Percentiles rank a stretch among this genome's conserved stretches.
Conservation (phyloP, 2,797 vertebrate genomes). For the Florisuga fusca region DNA sequence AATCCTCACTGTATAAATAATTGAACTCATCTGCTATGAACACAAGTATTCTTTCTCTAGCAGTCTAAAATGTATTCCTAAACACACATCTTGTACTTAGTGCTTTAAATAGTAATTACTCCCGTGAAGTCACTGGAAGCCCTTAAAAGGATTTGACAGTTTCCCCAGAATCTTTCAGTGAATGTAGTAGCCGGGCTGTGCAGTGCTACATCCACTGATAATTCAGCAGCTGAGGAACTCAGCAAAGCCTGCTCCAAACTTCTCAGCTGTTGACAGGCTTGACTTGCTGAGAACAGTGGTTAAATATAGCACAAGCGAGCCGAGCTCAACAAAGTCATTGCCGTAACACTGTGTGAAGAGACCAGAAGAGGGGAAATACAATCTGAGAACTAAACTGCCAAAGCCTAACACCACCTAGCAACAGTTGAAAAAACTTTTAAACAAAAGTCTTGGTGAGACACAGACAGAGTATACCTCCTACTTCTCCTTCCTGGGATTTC, state of each 20-base stretch:
- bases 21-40: constrained; percentile 64
- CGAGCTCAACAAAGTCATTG: constrained; percentile 81
- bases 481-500: constrained; percentile 79
- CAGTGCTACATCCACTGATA: constrained; percentile 78
- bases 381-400: constrained; percentile 84
- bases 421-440: constrained; percentile 83
- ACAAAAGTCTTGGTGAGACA: constrained; percentile 82
- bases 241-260: constrained; percentile 83
- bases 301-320: constrained; percentile 93
- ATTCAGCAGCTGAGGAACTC: constrained; percentile 91
- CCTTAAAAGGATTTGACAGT: constrained; percentile 77
- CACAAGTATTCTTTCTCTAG: constrained; percentile 62
- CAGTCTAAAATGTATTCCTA: constrained; percentile 58
- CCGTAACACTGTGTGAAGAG: constrained; percentile 80
- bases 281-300: constrained; percentile 87
- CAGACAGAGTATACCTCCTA: constrained; percentile 71
- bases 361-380: constrained; percentile 79
- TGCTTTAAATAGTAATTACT: constrained; percentile 74
- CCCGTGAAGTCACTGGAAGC: constrained; percentile 68
- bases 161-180: constrained; percentile 59
- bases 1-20: constrained; percentile 69
- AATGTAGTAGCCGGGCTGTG: constrained; percentile 61
- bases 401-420: constrained; percentile 83
- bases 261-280: constrained; percentile 93
- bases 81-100: constrained; percentile 54